phyloP scores from a whole-genome alignment of 23 tunicate species.

The Corella eumyota region DNA sequence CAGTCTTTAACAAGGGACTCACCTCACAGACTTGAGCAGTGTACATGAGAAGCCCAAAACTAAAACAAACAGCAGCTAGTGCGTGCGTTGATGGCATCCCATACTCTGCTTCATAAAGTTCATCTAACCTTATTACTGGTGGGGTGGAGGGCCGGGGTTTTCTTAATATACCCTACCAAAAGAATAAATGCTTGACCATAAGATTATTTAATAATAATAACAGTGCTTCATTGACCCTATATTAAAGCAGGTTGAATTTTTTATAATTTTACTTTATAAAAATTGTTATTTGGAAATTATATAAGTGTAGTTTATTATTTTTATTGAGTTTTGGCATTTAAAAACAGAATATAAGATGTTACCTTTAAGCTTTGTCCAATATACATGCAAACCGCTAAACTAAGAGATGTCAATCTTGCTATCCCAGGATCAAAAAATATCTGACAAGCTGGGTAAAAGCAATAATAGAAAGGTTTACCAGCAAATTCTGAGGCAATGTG shows the following conservation, averaged over 20 bases:
- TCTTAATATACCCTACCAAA: slow-evolving; percentile 52
- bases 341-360: too few relatives aligned
- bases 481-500: slow-evolving; percentile 50
- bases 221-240: neutral
- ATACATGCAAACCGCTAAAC: slow-evolving; percentile 47
- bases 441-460: slow-evolving; percentile 66
- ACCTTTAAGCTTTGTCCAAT: slow-evolving; percentile 88
- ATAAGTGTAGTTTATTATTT: neutral
- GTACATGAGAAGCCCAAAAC: slow-evolving; percentile 49
- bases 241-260: too few relatives aligned
- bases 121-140: slow-evolving; percentile 77
- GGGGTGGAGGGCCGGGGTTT: slow-evolving; percentile 64
- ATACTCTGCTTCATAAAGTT: slow-evolving; percentile 71
- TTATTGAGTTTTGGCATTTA: neutral
- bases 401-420: slow-evolving; percentile 51
- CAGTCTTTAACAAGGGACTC: neutral
- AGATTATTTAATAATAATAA: too few relatives aligned
- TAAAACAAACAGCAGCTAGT: slow-evolving; percentile 39
- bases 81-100: slow-evolving; percentile 95
- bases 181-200: too few relatives aligned
- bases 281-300: too few relatives aligned
- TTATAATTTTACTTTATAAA: too few relatives aligned
- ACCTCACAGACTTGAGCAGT: slow-evolving; percentile 34
- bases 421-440: slow-evolving; percentile 53
- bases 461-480: slow-evolving; percentile 75